phyloP scores from a whole-genome alignment of 2,113 vertebrate species.

The Cervus canadensis region DNA sequence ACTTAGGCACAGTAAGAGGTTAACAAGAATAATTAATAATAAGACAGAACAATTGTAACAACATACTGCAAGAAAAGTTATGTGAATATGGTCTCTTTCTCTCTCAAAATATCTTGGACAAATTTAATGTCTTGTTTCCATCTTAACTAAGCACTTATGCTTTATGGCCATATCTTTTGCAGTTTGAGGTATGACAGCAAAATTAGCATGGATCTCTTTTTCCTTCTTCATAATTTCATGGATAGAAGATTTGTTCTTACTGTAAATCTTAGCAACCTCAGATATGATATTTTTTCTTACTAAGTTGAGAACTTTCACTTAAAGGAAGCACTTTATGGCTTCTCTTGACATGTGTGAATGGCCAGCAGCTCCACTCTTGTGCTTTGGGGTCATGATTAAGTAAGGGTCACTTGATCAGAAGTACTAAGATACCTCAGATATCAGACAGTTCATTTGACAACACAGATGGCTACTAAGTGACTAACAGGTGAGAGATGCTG shows the following conservation, averaged over 20 bases:
- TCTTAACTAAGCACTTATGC: neutral
- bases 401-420: neutral
- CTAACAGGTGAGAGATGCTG: too few species aligned
- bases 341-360: neutral
- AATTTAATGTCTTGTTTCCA: neutral
- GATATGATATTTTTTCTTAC: neutral
- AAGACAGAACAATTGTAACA: neutral
- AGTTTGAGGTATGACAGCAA: neutral
- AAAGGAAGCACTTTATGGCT: neutral
- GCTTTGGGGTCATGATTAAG: neutral
- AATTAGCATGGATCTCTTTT: neutral
- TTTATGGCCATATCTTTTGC: neutral
- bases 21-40: neutral
- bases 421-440: neutral
- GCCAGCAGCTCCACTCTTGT: neutral
- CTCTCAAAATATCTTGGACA: neutral
- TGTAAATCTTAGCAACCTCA: neutral
- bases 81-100: neutral
- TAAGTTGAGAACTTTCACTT: neutral
- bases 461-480: neutral
- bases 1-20: neutral
- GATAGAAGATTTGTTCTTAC: neutral
- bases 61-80: neutral
- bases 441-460: neutral
- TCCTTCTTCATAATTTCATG: neutral